Conservation (phyloP, 2,797 vertebrate genomes). For the Sebastes trivittatus region DNA sequence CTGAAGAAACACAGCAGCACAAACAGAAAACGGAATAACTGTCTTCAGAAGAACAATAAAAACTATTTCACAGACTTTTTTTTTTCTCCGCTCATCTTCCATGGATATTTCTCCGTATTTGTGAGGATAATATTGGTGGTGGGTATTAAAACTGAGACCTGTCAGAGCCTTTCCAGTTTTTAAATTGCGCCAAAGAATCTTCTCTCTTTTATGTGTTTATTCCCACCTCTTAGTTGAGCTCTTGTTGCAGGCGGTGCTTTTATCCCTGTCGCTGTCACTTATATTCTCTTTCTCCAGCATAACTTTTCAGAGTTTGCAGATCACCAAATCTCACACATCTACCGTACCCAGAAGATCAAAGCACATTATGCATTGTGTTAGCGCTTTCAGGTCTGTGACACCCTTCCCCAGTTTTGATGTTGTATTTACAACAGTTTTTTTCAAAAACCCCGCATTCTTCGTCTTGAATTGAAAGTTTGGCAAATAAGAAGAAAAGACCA, state of each 20-base stretch:
- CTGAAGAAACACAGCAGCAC: conserved; percentile 33
- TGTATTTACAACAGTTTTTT: conserved; percentile 44
- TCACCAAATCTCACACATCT: conserved; percentile 56
- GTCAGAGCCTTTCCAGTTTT: conserved; percentile 44
- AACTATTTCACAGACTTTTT: conserved; percentile 44
- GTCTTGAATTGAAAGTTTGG: conserved; percentile 32
- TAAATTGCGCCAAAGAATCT: conserved; percentile 39
- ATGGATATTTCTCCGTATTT: conserved; percentile 52
- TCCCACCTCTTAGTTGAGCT: conserved; percentile 61
- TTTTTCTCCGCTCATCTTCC: conserved; percentile 31
- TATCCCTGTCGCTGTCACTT: conserved; percentile 70
- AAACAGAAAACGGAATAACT: conserved; percentile 43
- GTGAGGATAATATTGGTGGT: conserved; percentile 27
- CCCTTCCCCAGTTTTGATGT: conserved; percentile 51
- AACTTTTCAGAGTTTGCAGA: conserved; percentile 58
- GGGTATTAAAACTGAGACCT: conserved; percentile 66
- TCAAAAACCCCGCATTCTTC: conserved; percentile 15
- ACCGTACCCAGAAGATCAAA: conserved; percentile 57
- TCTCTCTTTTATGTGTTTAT: conserved; percentile 64
- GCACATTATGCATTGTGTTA: conserved; percentile 54
- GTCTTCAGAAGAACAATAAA: conserved; percentile 50
- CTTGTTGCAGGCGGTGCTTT: conserved; percentile 69
- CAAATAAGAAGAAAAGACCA: conserved; percentile 28
- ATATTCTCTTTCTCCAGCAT: conserved; percentile 26
- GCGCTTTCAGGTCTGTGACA: conserved; percentile 50